Evolutionary conservation across 1,140 invertebrate species (phyloP), one percentile per base, ranked within the genome.

Genomic region (Drosophila subpulchrella): DNA sequence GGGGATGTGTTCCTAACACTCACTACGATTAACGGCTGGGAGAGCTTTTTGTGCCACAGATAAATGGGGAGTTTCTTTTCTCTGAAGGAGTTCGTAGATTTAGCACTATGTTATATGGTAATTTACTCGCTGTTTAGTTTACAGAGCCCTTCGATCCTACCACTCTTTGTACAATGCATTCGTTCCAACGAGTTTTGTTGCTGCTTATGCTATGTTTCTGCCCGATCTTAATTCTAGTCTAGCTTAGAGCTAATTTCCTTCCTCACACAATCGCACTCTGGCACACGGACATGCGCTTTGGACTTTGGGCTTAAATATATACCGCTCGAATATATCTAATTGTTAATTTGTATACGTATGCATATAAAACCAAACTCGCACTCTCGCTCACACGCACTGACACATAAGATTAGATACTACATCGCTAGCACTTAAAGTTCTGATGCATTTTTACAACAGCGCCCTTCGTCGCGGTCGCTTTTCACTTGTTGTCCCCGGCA

Each of bases 231-330:
- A 63, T 47, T 66, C 38, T 83, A 75, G 61, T 39, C 76, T 81
- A 79, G 63, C 80, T 83, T 89, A 89, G 57, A 67, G 60, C 75
- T 82, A 88, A 54, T 30, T 63, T 72, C 62, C 30, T 55, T 47
- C 53, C 72, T 76, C 56, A 71, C 62, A 54, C 70, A 44, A 59
- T 27, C 48, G 32, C 53, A 15, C 62, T 50, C 58, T 11, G 24
- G 46, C 51, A 27, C 58, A 78, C 57, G 36, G 41, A 56, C 82
- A 85, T 86, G 81, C 81, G 81, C 83, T 86, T 86, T 86, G 83
- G 83, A 86, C 83, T 88, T 88, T 73, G 60, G 83, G 83, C 83
- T 88, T 89, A 88, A 65, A 72, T 53, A 72, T 78, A 68, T 67
- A 74, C 67, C 51, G 63, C 79, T 88, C 81, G 68, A 73, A 83